phyloP scores from a whole-genome alignment of 2,113 vertebrate genomes.

The Ailuropoda melanoleuca region DNA sequence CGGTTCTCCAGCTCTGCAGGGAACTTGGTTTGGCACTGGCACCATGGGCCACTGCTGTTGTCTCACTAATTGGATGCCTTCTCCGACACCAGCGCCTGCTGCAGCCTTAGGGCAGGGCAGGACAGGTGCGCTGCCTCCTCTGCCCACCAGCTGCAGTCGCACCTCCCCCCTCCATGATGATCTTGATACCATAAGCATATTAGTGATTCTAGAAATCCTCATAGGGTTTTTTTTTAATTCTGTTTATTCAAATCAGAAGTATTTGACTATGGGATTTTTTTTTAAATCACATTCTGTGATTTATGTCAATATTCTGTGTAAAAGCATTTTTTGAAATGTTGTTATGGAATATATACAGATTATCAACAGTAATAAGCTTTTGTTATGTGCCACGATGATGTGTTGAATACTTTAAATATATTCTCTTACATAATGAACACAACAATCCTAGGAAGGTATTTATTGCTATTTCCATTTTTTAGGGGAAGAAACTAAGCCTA shows the following conservation, averaged over 20 bases:
- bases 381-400: background rate
- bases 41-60: constrained; percentile 94
- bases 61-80: constrained; percentile 96
- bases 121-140: constrained; percentile 56
- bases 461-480: background rate
- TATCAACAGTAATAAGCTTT: background rate
- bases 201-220: background rate
- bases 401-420: background rate
- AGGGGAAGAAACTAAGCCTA: background rate
- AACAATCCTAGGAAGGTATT: background rate
- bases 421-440: background rate
- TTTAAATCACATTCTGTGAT: too few species aligned
- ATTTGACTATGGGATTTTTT: background rate
- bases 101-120: constrained; percentile 87
- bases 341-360: background rate
- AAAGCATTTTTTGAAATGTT: background rate
- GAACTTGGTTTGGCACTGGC: constrained; percentile 96
- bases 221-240: background rate
- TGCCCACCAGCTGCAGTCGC: constrained; percentile 52
- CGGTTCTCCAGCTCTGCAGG: constrained; percentile 93
- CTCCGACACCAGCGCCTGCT: constrained; percentile 90
- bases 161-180: background rate
- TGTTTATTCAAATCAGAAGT: background rate
- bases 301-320: background rate
- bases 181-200: background rate